Percentiles rank a stretch among this genome's conserved stretches.
Conservation (phyloP, 2,113 vertebrate species). For the Poicephalus gulielmi region DNA sequence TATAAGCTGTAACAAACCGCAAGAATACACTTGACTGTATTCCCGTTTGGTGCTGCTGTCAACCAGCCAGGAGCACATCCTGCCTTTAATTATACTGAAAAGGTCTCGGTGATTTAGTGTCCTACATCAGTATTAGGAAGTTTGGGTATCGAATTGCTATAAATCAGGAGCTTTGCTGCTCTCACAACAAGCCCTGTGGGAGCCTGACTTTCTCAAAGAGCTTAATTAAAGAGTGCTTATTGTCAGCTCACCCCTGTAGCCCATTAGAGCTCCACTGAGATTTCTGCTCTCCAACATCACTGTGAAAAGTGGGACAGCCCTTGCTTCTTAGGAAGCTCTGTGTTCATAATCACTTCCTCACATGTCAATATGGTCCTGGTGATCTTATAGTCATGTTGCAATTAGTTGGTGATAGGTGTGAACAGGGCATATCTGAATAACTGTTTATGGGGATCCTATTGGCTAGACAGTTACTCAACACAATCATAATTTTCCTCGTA, state of each 20-base stretch:
- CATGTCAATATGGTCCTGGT: conserved; percentile 39
- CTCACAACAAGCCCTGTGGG: conserved; percentile 56
- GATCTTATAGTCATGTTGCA: conserved; percentile 38
- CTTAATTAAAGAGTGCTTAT: conserved; percentile 70
- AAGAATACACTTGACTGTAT: not conserved
- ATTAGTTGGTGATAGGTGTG: conserved; percentile 31
- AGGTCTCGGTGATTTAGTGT: conserved; percentile 18
- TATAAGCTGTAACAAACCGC: not conserved
- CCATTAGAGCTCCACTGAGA: conserved; percentile 47
- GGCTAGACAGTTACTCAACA: not conserved
- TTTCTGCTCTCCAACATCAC: conserved; percentile 48
- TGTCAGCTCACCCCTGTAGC: conserved; percentile 61
- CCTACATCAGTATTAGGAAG: conserved; percentile 42
- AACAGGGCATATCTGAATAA: not conserved
- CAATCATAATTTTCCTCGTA: not conserved
- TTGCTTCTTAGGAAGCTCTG: conserved; percentile 32
- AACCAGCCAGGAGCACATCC: not conserved
- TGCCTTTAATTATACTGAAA: conserved; percentile 53
- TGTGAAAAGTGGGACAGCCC: conserved; percentile 52
- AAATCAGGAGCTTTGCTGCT: conserved; percentile 57
- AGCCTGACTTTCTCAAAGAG: conserved; percentile 62
- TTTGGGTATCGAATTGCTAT: conserved; percentile 46
- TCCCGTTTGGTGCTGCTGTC: not conserved
- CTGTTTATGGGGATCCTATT: not conserved
- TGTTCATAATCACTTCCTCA: conserved; percentile 47